Evolutionary conservation across 2,113 vertebrate species (phyloP), one percentile per base, ranked within the genome.

Genomic region (Piprites chloris): DNA sequence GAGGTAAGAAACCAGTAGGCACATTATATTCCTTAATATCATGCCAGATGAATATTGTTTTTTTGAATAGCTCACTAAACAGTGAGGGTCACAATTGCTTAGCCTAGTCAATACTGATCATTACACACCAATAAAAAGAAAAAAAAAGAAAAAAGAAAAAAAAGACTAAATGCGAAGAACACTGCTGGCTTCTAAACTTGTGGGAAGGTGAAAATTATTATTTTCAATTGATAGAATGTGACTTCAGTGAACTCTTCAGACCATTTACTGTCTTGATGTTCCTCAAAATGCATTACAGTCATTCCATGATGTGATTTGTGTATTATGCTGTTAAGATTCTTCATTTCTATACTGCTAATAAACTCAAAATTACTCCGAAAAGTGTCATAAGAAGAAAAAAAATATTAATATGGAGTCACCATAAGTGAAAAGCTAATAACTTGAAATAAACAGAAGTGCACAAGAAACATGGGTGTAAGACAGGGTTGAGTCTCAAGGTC

Each of bases 371-470:
- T 3, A 35, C 22, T 88, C 21, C 21, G 42, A 50, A 72, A 82
- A 20, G 3, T 47, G 17, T 37, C 23, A 35, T 59, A 79, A 77
- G 49, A 62, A 86, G 37, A 92, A 63, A 96, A 24, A 90, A 95
- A 37, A 21, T 12, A 4, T 44, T 76, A 39, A 21, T 81, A 69
- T 44, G 20, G 47, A 85, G 23, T 42, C n/a, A 90, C 41, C 5
- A 5, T 50, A 68, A 76, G 10, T 52, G 53, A 74, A 85, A 95
- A 82, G 27, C 1, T n/a, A 30, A 59, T 59, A 90, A 83, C 50
- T 87, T 65, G 75, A 96, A 97, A 96, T 89, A 91, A 97, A 95
- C 74, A 95, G 69, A 92, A 96, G 47, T 76, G 47, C 44, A 92
- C 37, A 62, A 93, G 53, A 78, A 92, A 92, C 26, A 44, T 9